phyloP scores from a whole-genome alignment of 2,888 invertebrate genomes.

The Drosophila niveifrons region DNA sequence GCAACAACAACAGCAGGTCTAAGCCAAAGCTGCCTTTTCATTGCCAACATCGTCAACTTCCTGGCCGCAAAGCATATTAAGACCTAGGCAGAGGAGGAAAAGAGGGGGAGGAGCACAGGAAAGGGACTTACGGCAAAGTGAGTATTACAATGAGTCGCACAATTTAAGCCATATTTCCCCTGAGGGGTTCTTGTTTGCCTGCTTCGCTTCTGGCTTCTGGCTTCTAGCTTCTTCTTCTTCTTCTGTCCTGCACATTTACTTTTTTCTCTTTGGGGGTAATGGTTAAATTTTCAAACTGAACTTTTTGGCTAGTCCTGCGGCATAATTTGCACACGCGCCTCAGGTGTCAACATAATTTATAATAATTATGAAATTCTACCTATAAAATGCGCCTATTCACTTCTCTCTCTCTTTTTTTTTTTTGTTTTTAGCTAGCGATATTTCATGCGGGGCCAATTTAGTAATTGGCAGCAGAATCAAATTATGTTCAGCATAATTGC shows the following conservation, averaged over 20 bases:
- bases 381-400: conserved; percentile 47
- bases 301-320: conserved; percentile 19
- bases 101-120: background rate
- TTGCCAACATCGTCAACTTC: conserved; percentile 61
- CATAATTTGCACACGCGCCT: conserved; percentile 62
- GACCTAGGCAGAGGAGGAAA: background rate
- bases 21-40: conserved; percentile 59
- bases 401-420: conserved; percentile 3
- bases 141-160: conserved; percentile 60
- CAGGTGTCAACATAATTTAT: conserved; percentile 78
- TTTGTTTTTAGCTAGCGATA: conserved; percentile 12
- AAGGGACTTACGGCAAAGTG: conserved; percentile 29
- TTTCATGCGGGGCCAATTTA: conserved; percentile 43
- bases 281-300: conserved; percentile 30
- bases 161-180: conserved; percentile 62
- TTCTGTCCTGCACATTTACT: conserved; percentile 22
- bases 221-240: background rate
- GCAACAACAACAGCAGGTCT: conserved; percentile 35
- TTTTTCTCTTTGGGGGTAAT: too few relatives aligned
- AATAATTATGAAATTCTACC: conserved; percentile 71
- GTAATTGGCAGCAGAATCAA: conserved; percentile 28
- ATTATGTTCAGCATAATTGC: conserved; percentile 26
- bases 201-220: too few relatives aligned
- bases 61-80: conserved; percentile 60
- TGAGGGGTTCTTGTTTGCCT: conserved; percentile 19